Conservation (phyloP, 1,140 invertebrate species). For the Tachypleus tridentatus region DNA sequence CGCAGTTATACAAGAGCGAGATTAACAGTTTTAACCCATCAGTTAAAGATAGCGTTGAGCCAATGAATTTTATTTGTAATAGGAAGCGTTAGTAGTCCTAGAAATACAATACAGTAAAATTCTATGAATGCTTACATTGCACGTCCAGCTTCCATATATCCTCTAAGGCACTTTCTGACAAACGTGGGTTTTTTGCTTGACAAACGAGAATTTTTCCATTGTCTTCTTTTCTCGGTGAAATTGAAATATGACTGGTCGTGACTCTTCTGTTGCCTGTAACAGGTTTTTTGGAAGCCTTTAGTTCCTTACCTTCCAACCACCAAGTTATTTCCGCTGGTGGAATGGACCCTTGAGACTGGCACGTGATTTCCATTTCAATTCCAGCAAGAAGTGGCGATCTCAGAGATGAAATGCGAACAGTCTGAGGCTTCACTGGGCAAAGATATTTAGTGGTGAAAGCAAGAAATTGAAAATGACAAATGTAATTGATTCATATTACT, state of each 20-base stretch:
- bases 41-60: no score
- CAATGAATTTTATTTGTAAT: no score
- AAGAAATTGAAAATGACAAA: no score
- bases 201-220: constrained; percentile 22
- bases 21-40: no score
- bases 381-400: constrained; percentile 36
- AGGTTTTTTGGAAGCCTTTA: constrained; percentile 16
- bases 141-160: constrained; percentile 50
- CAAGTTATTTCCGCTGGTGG: constrained; percentile 23
- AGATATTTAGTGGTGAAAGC: no score
- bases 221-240: constrained; percentile 15
- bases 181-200: constrained; percentile 20
- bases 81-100: no score
- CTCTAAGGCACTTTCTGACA: constrained; percentile 52
- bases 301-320: constrained; percentile 21
- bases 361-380: constrained; percentile 15
- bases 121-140: constrained; percentile 39
- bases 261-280: constrained; percentile 64
- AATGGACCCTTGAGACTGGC: constrained; percentile 22
- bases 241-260: constrained; percentile 22
- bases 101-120: no score
- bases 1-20: no score
- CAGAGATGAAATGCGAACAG: constrained; percentile 60
- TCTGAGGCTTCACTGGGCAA: constrained; percentile 57
- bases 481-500: no score